These are phyloP conservation scores for Hypomecis atomaria DNA, from an alignment of 2,888 invertebrate species.

Conservation along the genomic window DNA sequence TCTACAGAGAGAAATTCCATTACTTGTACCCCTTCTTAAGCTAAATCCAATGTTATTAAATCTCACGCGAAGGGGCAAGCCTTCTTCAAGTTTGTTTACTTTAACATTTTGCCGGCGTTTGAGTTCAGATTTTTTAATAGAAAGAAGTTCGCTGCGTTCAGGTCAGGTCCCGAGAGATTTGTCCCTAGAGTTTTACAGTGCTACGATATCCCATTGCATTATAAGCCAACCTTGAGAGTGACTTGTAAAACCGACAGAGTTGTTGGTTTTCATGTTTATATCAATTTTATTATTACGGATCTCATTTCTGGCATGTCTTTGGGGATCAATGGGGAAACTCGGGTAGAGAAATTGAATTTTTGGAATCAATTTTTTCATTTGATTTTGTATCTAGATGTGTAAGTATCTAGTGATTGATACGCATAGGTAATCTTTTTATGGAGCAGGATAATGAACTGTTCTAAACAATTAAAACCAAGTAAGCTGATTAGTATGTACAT, in stretches of 20 bases:
- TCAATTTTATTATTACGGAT: slow-evolving; percentile 2
- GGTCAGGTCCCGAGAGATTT: slow-evolving; percentile 28
- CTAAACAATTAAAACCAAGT: too few species aligned
- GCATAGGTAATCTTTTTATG: too few species aligned
- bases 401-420: too few species aligned
- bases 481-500: too few species aligned
- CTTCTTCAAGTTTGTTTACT: slow-evolving; percentile 38
- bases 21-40: slow-evolving; percentile 23
- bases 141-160: slow-evolving; percentile 37
- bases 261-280: slow-evolving; percentile 5
- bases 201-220: slow-evolving; percentile 27
- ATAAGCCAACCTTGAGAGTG: slow-evolving; percentile 8
- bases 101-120: slow-evolving; percentile 41
- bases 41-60: slow-evolving; percentile 41
- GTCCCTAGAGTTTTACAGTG: slow-evolving; percentile 8
- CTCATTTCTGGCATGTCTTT: slow-evolving; percentile 3
- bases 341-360: neutral
- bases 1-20: slow-evolving; percentile 25
- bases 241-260: slow-evolving; percentile 5
- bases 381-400: too few species aligned
- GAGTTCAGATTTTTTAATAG: slow-evolving; percentile 42
- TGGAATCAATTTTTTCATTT: neutral
- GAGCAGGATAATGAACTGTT: too few species aligned
- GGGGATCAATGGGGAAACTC: slow-evolving; percentile 3
- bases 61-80: slow-evolving; percentile 22